Base-by-base conservation (phyloP, 2,797 vertebrate genomes). In the Cygnus olor region DNA sequence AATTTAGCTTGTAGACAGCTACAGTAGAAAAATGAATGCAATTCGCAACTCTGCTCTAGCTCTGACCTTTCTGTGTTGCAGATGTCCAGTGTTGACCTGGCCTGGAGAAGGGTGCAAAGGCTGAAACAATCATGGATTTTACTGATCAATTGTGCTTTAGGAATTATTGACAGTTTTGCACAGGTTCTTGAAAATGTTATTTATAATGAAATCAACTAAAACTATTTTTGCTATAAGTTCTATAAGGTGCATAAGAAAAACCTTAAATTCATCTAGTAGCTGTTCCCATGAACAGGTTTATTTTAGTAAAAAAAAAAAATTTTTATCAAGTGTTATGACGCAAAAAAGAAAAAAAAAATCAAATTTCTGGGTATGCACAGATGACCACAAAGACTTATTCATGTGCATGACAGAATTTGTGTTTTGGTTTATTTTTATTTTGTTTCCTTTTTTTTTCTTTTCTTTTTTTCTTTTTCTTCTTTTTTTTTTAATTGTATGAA, bases 181-280 rank as follows among this genome's bases (percentile, higher is more conserved):
- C 98, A 99, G 98, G 98, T 98, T 99, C 98, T 98, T 98, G 98
- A 98, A 98, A 98, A 98, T 97, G 98, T 98, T 98, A 98, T 99
- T 99, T 98, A 98, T 98, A 98, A 98, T 98, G 98, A 98, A 98
- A 99, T 98, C 98, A 98, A 98, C 98, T 98, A 98, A 99, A 98
- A 99, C 98, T 99, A 99, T 99, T 99, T 99, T 99, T 99, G 98
- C 98, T 98, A 98, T 99, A 98, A 98, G 98, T 99, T 99, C 98
- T 98, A 98, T 98, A 98, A 98, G 98, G 98, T 98, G 98, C 98
- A 98, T 99, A 99, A 98, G 98, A 98, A 98, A 98, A 98, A 96
- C 98, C 98, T 98, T 98, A 98, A 98, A 98, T 98, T 99, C 98
- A 99, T 98, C 98, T 98, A 98, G 98, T 99, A 98, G 98, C 98